Evolutionary conservation across 2,888 invertebrate species (phyloP).

Genomic region (Nineta flava): DNA sequence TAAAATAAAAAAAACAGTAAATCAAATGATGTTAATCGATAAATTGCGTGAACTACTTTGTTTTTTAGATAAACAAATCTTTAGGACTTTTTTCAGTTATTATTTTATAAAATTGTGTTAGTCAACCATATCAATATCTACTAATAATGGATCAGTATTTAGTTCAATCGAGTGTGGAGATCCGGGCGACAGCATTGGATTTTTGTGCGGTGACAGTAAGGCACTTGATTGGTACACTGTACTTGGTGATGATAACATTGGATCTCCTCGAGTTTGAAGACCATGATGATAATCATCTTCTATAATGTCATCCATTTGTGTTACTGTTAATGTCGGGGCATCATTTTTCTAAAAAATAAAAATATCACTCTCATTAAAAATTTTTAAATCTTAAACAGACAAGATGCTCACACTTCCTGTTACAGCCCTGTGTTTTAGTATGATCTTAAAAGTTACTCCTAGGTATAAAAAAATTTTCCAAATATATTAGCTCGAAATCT

Average conservation of each 20-base stretch:
- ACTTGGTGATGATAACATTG: slow-evolving; percentile 33
- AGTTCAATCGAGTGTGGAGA: slow-evolving; percentile 26
- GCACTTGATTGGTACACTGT: slow-evolving; percentile 41
- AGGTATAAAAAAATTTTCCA: too few relatives aligned
- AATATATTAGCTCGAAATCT: too few relatives aligned
- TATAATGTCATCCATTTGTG: slow-evolving; percentile 46
- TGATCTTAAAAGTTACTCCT: too few relatives aligned
- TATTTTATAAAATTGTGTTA: slow-evolving; percentile 24
- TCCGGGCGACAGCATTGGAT: slow-evolving; percentile 28
- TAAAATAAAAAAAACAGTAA: too few relatives aligned
- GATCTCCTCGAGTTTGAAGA: slow-evolving; percentile 24
- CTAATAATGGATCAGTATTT: slow-evolving; percentile 33
- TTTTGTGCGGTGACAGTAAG: slow-evolving; percentile 34
- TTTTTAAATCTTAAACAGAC: neutral
- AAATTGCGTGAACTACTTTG: too few relatives aligned
- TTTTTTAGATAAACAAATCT: too few relatives aligned
- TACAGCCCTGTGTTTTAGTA: neutral
- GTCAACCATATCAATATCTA: slow-evolving; percentile 36
- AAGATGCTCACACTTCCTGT: neutral
- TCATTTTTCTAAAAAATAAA: slow-evolving; percentile 40
- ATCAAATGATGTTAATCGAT: too few relatives aligned
- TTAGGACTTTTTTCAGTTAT: too few relatives aligned
- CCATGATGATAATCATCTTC: slow-evolving; percentile 33
- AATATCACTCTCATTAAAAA: neutral
- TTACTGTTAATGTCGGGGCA: slow-evolving; percentile 35